Evolutionary conservation across 2,113 vertebrate genomes (phyloP), one percentile per base, ranked within the genome.

Genomic region (Neomonachus schauinslandi): DNA sequence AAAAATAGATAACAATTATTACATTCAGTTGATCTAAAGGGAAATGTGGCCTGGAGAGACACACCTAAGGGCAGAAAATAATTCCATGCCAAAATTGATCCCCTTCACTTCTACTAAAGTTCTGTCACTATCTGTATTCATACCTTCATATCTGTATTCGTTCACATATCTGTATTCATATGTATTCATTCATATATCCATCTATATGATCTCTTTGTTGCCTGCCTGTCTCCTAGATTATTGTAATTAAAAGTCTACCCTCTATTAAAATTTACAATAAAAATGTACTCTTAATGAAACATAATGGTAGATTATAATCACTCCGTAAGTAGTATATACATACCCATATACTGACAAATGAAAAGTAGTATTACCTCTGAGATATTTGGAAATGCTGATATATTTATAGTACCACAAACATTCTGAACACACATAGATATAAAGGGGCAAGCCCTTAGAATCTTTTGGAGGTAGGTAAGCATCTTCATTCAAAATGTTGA

Each of bases 401-500:
- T 93, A 85, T 80, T 93, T 90, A 22, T 86, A 85, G 57, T 22
- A 71, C 26, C 77, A 93, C 42, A 77, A 76, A 51, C 84, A 91
- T 94, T 84, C 28, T 89, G 24, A 46, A 46, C 59, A 71, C 55
- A 42, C 11, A 85, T 46, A 94, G 21, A 72, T 83, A 71, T 22
- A 76, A 82, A 96, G 24, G n/a, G 42, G 1, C 1, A 94, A 72
- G 21, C 33, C 49, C 67, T 74, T 86, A 80, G 1, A 93, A 86
- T 18, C 18, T 93, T 65, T 85, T 91, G n/a, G 71, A 92, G 4
- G 46, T 15, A 94, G 18, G 42, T 76, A 49, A 91, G 19, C n/a
- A 36, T 89, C 96, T 96, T 97, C 31, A 94, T 91, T 95, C 14
- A 88, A 91, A 97, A 91, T 11, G 1, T 42, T 42, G 71, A 97